Conservation (phyloP, 1,140 invertebrate species). For the Caerostris extrusa region DNA sequence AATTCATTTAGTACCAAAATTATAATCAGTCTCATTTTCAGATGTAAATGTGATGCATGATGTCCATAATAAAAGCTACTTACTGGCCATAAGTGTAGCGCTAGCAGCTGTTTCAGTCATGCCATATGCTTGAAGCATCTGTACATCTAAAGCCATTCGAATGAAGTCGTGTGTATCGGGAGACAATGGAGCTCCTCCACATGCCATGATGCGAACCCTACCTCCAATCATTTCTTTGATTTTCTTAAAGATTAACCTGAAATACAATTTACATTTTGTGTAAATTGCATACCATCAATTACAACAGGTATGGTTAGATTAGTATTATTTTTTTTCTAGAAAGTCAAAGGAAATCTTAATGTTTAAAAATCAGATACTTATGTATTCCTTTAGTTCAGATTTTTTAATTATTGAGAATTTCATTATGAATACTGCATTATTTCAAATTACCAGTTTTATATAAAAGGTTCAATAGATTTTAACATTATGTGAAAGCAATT, state of each 20-base stretch:
- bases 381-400: not conserved
- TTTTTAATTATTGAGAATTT: too few species aligned
- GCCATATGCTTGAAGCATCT: constrained; percentile 95
- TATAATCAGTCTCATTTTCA: too few species aligned
- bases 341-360: not conserved
- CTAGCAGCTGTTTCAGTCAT: constrained; percentile 93
- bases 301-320: not conserved
- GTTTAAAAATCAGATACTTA: not conserved
- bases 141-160: constrained; percentile 94
- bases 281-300: not conserved
- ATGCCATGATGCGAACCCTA: constrained; percentile 91
- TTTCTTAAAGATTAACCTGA: constrained; percentile 86
- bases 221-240: constrained; percentile 93
- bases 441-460: too few species aligned
- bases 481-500: too few species aligned
- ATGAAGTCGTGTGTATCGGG: constrained; percentile 97
- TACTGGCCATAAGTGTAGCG: constrained; percentile 79
- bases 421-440: too few species aligned
- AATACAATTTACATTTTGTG: not conserved
- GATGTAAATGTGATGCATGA: too few species aligned
- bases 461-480: too few species aligned
- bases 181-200: constrained; percentile 97
- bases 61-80: not conserved
- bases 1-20: too few species aligned
- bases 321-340: not conserved